These are phyloP conservation scores for Drosophila emarginata DNA, from an alignment of 2,888 invertebrate genomes.

Conservation along the genomic window DNA sequence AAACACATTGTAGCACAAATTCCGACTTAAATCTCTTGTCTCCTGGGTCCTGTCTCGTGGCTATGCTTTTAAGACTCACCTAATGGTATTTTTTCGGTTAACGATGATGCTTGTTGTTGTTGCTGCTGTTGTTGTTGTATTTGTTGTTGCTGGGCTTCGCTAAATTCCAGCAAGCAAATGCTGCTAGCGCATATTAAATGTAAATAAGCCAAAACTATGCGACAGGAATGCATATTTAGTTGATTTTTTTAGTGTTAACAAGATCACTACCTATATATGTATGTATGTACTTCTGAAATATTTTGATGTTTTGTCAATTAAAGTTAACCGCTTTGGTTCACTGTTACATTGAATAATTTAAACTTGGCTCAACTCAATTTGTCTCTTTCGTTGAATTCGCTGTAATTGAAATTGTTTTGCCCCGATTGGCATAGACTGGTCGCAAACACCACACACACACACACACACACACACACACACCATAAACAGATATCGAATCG, in stretches of 20 bases:
- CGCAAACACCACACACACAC: not conserved
- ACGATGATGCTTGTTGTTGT: constrained; percentile 67
- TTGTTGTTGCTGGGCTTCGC: constrained; percentile 63
- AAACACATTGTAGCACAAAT: constrained; percentile 57
- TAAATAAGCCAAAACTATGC: constrained; percentile 80
- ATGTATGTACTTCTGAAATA: not conserved
- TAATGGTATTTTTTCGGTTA: constrained; percentile 83
- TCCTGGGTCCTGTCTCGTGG: constrained; percentile 27
- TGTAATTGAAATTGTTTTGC: not conserved
- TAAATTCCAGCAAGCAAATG: constrained; percentile 74
- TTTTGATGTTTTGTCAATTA: not conserved
- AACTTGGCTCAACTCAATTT: constrained; percentile 4
- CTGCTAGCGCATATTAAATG: constrained; percentile 79
- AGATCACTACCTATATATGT: not conserved
- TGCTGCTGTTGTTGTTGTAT: constrained; percentile 42
- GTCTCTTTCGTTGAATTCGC: not conserved
- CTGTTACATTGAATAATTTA: not conserved
- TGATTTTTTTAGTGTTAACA: constrained; percentile 14
- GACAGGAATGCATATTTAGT: constrained; percentile 81
- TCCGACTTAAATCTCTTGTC: constrained; percentile 30
- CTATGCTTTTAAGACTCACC: constrained; percentile 77
- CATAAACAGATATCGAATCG: not conserved
- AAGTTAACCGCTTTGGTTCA: not conserved
- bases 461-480: constrained; percentile 1
- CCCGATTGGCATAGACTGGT: not conserved